These are phyloP conservation scores for Aphidius gifuensis DNA, from an alignment of 1,140 invertebrate genomes.

Conservation along the genomic window DNA sequence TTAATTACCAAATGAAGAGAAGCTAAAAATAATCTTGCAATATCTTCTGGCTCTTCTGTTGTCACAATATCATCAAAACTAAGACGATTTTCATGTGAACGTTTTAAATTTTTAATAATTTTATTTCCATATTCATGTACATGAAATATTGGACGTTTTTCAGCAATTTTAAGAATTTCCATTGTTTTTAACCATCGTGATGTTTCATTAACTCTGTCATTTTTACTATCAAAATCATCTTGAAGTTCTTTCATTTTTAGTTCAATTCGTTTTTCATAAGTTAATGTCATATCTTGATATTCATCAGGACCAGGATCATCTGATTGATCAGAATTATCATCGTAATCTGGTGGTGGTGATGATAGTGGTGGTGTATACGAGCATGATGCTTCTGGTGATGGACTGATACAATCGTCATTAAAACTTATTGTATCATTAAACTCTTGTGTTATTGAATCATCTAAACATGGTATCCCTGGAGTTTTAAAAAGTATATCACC, in stretches of 20 bases:
- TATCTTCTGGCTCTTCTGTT: constrained; percentile 12
- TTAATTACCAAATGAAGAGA: constrained; percentile 25
- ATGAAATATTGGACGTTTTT: constrained; percentile 18
- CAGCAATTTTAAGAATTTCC: constrained; percentile 13
- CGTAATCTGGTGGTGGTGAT: background rate
- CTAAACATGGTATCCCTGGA: too few relatives aligned
- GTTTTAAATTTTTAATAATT: constrained; percentile 15
- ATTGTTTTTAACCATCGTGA: constrained; percentile 18
- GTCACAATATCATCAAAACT: constrained; percentile 10
- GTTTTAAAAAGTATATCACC: background rate
- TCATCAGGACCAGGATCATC: background rate
- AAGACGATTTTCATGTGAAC: background rate
- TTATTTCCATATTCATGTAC: constrained; percentile 15
- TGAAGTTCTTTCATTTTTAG: constrained; percentile 17
- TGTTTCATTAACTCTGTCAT: constrained; percentile 17
- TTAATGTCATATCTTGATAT: background rate
- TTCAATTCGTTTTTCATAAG: constrained; percentile 19
- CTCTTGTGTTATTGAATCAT: background rate
- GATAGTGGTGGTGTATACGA: constrained; percentile 16
- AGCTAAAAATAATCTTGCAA: constrained; percentile 23
- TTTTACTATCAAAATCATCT: constrained; percentile 13
- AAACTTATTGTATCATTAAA: too few relatives aligned
- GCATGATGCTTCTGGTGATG: constrained; percentile 5
- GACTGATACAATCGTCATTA: background rate
- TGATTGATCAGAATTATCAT: background rate